Evolutionary conservation across 1,140 invertebrate species (phyloP).

Genomic region (Oedothorax gibbosus): DNA sequence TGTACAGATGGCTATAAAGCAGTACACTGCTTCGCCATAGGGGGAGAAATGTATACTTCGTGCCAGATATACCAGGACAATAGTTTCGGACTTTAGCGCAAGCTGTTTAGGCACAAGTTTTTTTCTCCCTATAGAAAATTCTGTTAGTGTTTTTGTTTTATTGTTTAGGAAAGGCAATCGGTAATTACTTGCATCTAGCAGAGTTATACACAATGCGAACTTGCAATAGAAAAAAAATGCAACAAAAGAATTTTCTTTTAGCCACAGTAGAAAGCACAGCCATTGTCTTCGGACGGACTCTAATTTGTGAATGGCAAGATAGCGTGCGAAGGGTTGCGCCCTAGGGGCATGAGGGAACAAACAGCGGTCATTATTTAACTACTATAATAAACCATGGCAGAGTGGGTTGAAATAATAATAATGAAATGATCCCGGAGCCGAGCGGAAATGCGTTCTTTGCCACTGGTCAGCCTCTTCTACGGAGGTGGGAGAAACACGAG

Average conservation of each 20-base stretch:
- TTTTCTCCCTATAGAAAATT: not conserved
- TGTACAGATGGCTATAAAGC: conserved; percentile 24
- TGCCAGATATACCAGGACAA: conserved; percentile 12
- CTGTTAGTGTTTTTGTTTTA: not conserved
- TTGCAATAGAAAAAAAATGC: not conserved
- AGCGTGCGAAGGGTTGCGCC: conserved; percentile 21
- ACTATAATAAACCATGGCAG: conserved; percentile 11
- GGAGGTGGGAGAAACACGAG: too few species aligned
- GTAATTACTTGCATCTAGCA: conserved; percentile 6
- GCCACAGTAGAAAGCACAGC: conserved; percentile 20
- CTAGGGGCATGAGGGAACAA: conserved; percentile 7
- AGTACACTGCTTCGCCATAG: conserved; percentile 1
- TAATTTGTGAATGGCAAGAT: conserved; percentile 38
- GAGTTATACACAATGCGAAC: not conserved
- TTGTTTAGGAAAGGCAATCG: conserved; percentile 5
- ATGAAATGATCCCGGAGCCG: conserved; percentile 4
- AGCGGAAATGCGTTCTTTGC: conserved; percentile 5
- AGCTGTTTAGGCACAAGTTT: not conserved
- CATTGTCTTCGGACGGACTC: conserved; percentile 24
- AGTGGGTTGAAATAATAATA: not conserved
- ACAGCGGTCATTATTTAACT: conserved; percentile 29
- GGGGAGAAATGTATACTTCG: not conserved
- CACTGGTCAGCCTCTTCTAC: not conserved
- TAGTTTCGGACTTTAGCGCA: conserved; percentile 13
- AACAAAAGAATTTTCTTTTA: conserved; percentile 26